Percentiles rank a stretch among this genome's conserved stretches.
Conservation (phyloP, 2,797 vertebrate species). For the Clarias platycephalus region DNA sequence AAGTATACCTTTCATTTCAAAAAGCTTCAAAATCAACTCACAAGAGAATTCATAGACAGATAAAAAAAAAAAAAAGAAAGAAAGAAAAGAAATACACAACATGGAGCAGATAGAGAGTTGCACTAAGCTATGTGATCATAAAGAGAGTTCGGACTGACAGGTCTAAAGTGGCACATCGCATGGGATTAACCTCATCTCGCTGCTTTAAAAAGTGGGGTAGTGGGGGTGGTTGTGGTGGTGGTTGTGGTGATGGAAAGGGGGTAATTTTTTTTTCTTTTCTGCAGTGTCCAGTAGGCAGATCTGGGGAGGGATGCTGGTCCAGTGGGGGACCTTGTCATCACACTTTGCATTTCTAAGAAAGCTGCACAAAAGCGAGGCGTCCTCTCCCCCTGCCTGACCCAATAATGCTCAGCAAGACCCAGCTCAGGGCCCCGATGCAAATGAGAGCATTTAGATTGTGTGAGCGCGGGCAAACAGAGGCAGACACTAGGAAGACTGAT, state of each 20-base stretch:
- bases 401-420: conserved; percentile 65
- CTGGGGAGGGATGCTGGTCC: conserved; percentile 29
- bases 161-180: background rate
- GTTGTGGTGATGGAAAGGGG: background rate
- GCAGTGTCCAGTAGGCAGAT: conserved; percentile 34
- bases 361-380: conserved; percentile 65
- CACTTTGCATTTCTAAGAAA: conserved; percentile 74
- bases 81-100: background rate
- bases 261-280: conserved; percentile 34
- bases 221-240: background rate
- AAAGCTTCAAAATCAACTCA: background rate
- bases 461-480: conserved; percentile 55
- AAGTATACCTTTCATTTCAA: background rate
- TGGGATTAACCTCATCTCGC: conserved; percentile 9
- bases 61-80: background rate
- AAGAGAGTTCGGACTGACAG: conserved; percentile 16
- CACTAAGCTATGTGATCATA: conserved; percentile 20
- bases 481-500: conserved; percentile 57
- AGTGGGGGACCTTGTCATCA: conserved; percentile 52
- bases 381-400: conserved; percentile 64
- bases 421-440: conserved; percentile 68
- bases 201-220: background rate
- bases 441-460: conserved; percentile 69
- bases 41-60: background rate
- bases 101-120: conserved; percentile 34